Conservation (phyloP, 1,140 invertebrate genomes). For the Homalodisca vitripennis region DNA sequence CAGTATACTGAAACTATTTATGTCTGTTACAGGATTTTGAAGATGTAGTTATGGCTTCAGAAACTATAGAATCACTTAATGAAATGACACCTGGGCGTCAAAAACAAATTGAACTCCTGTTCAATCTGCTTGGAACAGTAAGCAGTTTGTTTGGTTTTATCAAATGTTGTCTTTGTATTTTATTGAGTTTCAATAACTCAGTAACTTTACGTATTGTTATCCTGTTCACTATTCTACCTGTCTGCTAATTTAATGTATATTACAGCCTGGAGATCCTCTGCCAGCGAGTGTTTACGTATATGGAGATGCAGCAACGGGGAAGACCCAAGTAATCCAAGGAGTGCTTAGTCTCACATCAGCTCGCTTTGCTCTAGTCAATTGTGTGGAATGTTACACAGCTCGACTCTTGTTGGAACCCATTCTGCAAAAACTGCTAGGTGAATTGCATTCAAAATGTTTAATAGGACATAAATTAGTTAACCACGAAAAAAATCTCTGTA, state of each 20-base stretch:
- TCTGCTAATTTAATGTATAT: neutral
- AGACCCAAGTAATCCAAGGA: slow-evolving; percentile 63
- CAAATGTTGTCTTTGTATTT: neutral
- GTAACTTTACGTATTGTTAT: neutral
- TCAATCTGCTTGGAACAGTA: slow-evolving; percentile 1
- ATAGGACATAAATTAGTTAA: neutral
- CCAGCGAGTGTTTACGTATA: slow-evolving; percentile 62
- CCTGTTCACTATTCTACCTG: neutral
- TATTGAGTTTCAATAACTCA: neutral
- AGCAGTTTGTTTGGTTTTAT: neutral
- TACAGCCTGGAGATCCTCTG: slow-evolving; percentile 18
- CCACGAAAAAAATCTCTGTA: too few species aligned
- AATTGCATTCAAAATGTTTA: neutral
- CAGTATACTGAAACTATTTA: too few species aligned
- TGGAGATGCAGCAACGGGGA: slow-evolving; percentile 79
- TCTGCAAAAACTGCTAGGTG: slow-evolving; percentile 44
- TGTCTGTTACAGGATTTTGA: too few species aligned
- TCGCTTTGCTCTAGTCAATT: slow-evolving; percentile 69
- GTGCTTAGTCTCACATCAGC: slow-evolving; percentile 59
- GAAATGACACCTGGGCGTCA: neutral
- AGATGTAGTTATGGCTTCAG: too few species aligned
- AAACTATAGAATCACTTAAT: too few species aligned
- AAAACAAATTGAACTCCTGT: slow-evolving; percentile 6
- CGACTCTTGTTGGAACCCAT: slow-evolving; percentile 78
- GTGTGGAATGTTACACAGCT: slow-evolving; percentile 74